phyloP scores from a whole-genome alignment of 2,797 vertebrate genomes.

The Macropodus opercularis region DNA sequence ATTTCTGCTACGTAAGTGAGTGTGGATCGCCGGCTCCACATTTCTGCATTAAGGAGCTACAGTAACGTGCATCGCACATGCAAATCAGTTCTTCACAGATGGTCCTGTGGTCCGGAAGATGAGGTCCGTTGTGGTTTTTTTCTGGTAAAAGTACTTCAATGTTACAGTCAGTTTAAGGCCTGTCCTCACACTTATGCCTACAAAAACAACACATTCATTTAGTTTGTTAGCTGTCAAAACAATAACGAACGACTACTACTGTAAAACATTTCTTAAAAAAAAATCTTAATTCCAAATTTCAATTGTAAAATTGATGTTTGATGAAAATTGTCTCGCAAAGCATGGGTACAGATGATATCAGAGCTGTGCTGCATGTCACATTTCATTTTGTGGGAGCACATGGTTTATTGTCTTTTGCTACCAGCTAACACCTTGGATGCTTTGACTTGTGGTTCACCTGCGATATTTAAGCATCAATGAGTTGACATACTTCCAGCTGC shows the following conservation, averaged over 20 bases:
- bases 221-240: no score
- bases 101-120: slow-evolving; percentile 2
- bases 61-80: slow-evolving; percentile 5
- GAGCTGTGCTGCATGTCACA: not conserved
- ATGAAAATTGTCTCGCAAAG: no score
- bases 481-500: not conserved
- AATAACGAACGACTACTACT: no score
- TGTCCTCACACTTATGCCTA: no score
- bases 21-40: not conserved
- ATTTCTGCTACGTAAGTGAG: not conserved
- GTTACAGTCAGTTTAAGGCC: no score
- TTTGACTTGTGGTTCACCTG: not conserved
- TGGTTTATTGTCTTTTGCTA: not conserved
- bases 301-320: no score
- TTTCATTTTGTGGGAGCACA: not conserved
- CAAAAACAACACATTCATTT: no score
- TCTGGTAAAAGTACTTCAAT: not conserved
- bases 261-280: no score
- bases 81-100: slow-evolving; percentile 23
- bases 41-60: not conserved
- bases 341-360: not conserved
- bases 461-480: not conserved
- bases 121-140: slow-evolving; percentile 12
- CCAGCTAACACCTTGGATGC: not conserved
- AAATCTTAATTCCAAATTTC: no score